Evolutionary conservation across 2,797 vertebrate species (phyloP), one percentile per base, ranked within the genome.

Genomic region (Phrynocephalus guinanensis): DNA sequence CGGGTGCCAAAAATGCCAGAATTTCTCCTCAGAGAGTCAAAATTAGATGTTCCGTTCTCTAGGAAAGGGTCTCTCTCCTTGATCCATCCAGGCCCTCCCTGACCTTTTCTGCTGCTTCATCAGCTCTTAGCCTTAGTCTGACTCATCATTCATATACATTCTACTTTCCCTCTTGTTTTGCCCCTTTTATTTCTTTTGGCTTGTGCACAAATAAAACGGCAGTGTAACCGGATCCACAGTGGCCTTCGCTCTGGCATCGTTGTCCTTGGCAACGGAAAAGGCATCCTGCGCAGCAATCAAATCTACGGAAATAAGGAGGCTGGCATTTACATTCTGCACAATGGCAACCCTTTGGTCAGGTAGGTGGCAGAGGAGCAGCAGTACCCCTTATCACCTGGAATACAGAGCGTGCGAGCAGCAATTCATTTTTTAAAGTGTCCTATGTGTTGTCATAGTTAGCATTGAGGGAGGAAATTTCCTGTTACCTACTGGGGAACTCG

Each of bases 281-380:
- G 98, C 91, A 95, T 98, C 94, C 98, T 99, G 96, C 97, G 97
- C 87, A 98, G 98, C 96, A 98, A 98, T 96, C 97, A 97, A 93
- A 99, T 99, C 96, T 98, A 97, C 90, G 97, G 98, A 94, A 99
- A 99, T 96, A 98, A 98, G 94, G 98, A 99, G 93, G 98, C 98
- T n/a, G 98, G 98, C 88, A 98, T 99, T 94, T 99, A 98, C 94
- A 98, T 99, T 94, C 97, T 99, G 86, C 98, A 98, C 95, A 98
- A 98, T 1, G 98, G 98, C 90, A 99, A 98, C 93, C 98, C 98
- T 63, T 92, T 98, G 38, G 98, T 98, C 95, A 98, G 98, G 98
- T 99, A 96, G 4, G 33, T 33, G 33, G 96, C 88, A 72, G 10
- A 78, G 85, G 75, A 84, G 56, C 72, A 79, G 72, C 68, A 52